Evolutionary conservation across 2,797 vertebrate genomes (phyloP), one percentile per base, ranked within the genome.

Genomic region (Avahi laniger): DNA sequence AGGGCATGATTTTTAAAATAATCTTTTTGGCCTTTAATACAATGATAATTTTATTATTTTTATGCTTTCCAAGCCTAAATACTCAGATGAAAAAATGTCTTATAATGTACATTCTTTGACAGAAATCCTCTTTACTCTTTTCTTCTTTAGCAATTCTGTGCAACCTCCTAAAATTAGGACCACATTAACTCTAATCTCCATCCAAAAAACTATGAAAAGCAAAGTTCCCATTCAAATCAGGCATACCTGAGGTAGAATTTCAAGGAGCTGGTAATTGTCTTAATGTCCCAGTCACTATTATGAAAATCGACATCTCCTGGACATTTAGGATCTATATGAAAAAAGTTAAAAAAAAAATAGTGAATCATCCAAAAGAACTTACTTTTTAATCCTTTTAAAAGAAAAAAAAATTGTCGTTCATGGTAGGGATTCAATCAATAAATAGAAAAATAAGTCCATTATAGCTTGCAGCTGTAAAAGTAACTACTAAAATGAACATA

Each of bases 221-320:
- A 91, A 85, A 90, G 28, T 67, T 38, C 28, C 52, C 73, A 57
- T 81, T 87, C 35, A 82, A 54, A 92, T 26, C 24, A 76, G 57
- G 0, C 57, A 72, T 98, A 99, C 99, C 99, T 99, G 92, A 99
- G 99, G 98, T 99, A 99, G 98, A 99, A 99, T 98, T 99, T 99
- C 97, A 99, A 98, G 7, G 99, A 99, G 97, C 99, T 99, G 69
- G 99, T 99, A 97, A 99, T 99, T 26, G 99, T 99, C 98, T 99
- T 99, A 96, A 99, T 98, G 96, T 99, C 99, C 99, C 99, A 99
- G 7, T 99, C 99, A 6, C 96, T 98, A 93, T 98, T 98, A 93
- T 99, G 98, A 81, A 99, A 98, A 98, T 99, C 99, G 94, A 99
- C 99, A 0, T 99, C 99, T 92, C 99, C 99, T 0, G 99, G 99